Percentiles rank a stretch among this genome's conserved stretches.
Evolutionary conservation across 2,797 vertebrate genomes (phyloP).

Genomic region (Thunnus albacares): DNA sequence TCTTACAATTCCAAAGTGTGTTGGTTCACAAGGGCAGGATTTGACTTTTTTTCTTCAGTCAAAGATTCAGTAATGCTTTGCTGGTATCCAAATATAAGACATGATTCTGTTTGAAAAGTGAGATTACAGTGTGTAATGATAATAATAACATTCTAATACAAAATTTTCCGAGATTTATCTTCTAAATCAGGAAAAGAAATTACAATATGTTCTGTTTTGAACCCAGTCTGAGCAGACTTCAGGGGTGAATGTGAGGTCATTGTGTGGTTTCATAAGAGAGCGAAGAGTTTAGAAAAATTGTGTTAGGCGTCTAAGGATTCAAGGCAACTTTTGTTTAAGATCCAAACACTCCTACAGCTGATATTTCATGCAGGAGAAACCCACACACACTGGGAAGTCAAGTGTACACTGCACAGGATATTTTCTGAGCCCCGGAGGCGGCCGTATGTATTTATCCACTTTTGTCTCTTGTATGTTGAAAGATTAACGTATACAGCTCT

Average conservation of each 20-base stretch:
- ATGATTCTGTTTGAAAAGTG: neutral
- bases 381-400: slow-evolving; percentile 48
- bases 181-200: slow-evolving; percentile 9
- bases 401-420: slow-evolving; percentile 44
- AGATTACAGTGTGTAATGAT: neutral
- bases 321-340: slow-evolving; percentile 52
- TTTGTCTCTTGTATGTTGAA: slow-evolving; percentile 50
- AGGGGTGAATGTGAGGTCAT: slow-evolving; percentile 4
- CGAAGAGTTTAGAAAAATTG: slow-evolving; percentile 21
- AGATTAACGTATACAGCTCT: slow-evolving; percentile 41
- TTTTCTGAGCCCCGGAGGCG: slow-evolving; percentile 66
- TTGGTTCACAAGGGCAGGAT: neutral
- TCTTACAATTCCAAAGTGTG: slow-evolving; percentile 4
- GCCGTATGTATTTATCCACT: slow-evolving; percentile 60
- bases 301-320: slow-evolving; percentile 29
- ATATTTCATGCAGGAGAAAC: slow-evolving; percentile 57
- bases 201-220: slow-evolving; percentile 22
- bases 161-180: neutral
- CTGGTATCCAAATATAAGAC: slow-evolving; percentile 2
- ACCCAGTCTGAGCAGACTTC: slow-evolving; percentile 15
- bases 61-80: neutral
- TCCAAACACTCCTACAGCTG: slow-evolving; percentile 63
- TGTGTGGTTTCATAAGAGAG: slow-evolving; percentile 12
- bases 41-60: neutral
- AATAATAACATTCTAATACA: neutral